Evolutionary conservation across 2,888 invertebrate genomes (phyloP).

Genomic region (Brassicogethes aeneus): DNA sequence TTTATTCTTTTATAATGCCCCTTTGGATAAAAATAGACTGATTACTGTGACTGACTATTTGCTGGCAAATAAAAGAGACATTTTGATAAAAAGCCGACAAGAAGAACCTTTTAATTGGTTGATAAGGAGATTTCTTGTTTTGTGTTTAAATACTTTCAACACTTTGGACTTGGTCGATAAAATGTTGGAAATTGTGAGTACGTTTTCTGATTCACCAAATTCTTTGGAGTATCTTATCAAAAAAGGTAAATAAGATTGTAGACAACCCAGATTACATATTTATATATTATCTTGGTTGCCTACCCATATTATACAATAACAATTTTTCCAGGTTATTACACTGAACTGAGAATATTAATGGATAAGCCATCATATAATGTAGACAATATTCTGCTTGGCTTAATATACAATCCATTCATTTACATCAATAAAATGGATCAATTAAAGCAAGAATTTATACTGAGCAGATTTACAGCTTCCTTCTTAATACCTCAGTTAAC

Average conservation of each 20-base stretch:
- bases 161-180: too few species aligned
- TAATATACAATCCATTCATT: slow-evolving; percentile 67
- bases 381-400: too few species aligned
- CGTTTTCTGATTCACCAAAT: slow-evolving; percentile 50
- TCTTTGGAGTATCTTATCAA: slow-evolving; percentile 49
- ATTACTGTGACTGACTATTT: slow-evolving; percentile 35
- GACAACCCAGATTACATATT: too few species aligned
- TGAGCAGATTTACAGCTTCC: too few species aligned
- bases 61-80: background rate
- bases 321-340: too few species aligned
- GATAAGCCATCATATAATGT: too few species aligned
- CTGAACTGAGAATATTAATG: too few species aligned
- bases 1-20: slow-evolving; percentile 67
- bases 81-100: slow-evolving; percentile 13
- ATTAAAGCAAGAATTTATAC: slow-evolving; percentile 44
- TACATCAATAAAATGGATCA: slow-evolving; percentile 42
- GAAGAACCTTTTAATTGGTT: slow-evolving; percentile 42
- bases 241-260: slow-evolving; percentile 44
- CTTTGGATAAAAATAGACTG: slow-evolving; percentile 57
- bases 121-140: slow-evolving; percentile 32
- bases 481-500: too few species aligned
- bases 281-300: too few species aligned
- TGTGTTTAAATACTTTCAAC: slow-evolving; percentile 31
- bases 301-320: too few species aligned
- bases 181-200: slow-evolving; percentile 69